Percentiles rank a stretch among this genome's conserved stretches.
Evolutionary conservation across 2,888 invertebrate species (phyloP).

Genomic region (Lathronympha strigana): DNA sequence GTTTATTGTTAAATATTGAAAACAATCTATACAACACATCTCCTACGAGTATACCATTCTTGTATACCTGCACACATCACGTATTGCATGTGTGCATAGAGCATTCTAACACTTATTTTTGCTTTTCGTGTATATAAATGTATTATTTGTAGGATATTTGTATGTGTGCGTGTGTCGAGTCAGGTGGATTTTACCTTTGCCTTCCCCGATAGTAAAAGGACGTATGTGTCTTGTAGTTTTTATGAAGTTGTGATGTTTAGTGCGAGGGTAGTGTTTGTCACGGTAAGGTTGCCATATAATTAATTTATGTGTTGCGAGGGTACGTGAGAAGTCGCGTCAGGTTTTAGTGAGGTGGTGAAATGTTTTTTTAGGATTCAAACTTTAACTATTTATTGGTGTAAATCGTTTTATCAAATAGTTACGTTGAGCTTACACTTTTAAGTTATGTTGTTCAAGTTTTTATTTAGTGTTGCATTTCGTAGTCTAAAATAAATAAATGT

Average conservation of each 20-base stretch:
- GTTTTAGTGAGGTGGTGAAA: constrained; percentile 35
- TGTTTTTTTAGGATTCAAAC: constrained; percentile 17
- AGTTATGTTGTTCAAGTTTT: not conserved
- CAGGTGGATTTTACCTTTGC: constrained; percentile 66
- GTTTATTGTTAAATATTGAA: too few relatives aligned
- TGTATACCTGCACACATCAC: constrained; percentile 15
- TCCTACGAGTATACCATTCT: not conserved
- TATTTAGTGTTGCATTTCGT: not conserved
- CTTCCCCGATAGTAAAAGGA: not conserved
- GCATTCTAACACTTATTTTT: constrained; percentile 23
- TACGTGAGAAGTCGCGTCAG: constrained; percentile 57
- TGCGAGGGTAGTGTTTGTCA: constrained; percentile 49
- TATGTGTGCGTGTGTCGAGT: constrained; percentile 46
- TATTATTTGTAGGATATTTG: constrained; percentile 3
- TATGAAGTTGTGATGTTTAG: not conserved
- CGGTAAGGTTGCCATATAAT: constrained; percentile 48
- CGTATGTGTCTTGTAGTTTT: not conserved
- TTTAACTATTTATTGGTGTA: constrained; percentile 8
- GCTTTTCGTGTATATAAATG: constrained; percentile 8
- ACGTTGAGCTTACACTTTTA: not conserved
- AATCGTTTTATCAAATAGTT: constrained; percentile 17
- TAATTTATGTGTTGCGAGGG: constrained; percentile 58
- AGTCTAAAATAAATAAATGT: not conserved
- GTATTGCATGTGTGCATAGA: constrained; percentile 20
- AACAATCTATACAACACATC: not conserved